phyloP scores from a whole-genome alignment of 2,113 vertebrate species.

The Pachycephala philippinensis region DNA sequence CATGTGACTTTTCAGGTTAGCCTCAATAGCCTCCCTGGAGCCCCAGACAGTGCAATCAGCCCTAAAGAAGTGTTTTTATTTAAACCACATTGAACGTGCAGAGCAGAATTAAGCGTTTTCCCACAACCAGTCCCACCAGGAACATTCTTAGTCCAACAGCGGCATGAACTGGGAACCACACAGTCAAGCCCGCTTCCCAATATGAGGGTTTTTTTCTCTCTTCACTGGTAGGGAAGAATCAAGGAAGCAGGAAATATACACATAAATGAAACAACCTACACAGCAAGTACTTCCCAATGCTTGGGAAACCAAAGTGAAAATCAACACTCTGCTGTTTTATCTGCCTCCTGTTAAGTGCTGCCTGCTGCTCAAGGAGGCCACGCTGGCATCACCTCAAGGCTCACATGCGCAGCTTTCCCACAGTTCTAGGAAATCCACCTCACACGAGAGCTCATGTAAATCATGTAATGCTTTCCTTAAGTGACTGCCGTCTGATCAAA shows the following conservation, averaged over 20 bases:
- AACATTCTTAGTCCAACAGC: neutral
- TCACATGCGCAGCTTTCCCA: neutral
- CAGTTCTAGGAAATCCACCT: neutral
- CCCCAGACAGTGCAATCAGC: rapidly evolving
- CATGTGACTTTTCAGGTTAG: neutral
- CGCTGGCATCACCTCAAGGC: neutral
- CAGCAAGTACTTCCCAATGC: neutral
- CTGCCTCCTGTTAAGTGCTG: neutral
- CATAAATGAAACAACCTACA: neutral
- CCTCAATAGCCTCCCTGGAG: neutral
- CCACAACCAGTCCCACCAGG: too few species aligned
- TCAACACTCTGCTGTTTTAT: neutral
- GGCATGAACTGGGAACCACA: neutral
- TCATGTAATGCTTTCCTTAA: neutral
- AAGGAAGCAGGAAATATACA: rapidly evolving
- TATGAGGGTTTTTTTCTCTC: rapidly evolving
- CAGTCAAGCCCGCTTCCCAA: rapidly evolving
- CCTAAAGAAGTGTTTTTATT: neutral
- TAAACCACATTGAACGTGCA: neutral
- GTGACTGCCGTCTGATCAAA: neutral
- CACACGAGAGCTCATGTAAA: neutral
- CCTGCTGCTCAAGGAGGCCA: neutral
- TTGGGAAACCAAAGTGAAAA: neutral
- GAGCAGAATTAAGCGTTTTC: neutral
- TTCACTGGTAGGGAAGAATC: neutral